Percentiles rank a stretch among this genome's conserved stretches.
phyloP scores from a whole-genome alignment of 2,888 invertebrate species.

The Cryptophagus acutangulus region DNA sequence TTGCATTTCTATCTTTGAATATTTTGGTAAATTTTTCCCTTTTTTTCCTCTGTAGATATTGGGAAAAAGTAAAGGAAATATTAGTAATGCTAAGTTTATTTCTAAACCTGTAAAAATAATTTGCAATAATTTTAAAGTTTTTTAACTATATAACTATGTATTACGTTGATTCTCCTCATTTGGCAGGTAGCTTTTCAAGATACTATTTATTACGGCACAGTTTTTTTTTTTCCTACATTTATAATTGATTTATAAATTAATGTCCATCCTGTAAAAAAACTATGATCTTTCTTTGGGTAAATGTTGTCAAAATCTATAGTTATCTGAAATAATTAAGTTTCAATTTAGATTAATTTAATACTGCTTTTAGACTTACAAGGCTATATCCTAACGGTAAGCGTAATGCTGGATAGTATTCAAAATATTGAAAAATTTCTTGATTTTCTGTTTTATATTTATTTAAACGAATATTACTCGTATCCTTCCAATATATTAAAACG shows the following conservation, averaged over 20 bases:
- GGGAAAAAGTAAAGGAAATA: conserved; percentile 1
- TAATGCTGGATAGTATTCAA: background rate
- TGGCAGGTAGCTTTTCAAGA: background rate
- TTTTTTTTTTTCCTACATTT: background rate
- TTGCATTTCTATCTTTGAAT: background rate
- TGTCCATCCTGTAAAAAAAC: background rate
- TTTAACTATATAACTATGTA: too few species aligned
- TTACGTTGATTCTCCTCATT: background rate
- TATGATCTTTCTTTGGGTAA: background rate
- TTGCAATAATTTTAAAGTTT: too few species aligned
- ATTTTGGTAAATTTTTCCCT: too few species aligned
- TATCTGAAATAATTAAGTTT: background rate
- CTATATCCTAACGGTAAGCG: background rate
- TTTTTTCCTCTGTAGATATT: background rate
- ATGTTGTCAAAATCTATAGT: background rate
- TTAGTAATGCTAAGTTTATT: background rate
- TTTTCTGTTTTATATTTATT: background rate
- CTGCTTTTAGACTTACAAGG: background rate
- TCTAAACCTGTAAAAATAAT: background rate
- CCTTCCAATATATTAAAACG: background rate
- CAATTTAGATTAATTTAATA: background rate
- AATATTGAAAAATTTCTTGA: background rate
- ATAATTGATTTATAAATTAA: background rate
- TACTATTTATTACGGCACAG: background rate
- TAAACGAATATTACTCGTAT: background rate